Evolutionary conservation across 2,797 vertebrate genomes (phyloP).

Genomic region (Crocodylus rhombifer): DNA sequence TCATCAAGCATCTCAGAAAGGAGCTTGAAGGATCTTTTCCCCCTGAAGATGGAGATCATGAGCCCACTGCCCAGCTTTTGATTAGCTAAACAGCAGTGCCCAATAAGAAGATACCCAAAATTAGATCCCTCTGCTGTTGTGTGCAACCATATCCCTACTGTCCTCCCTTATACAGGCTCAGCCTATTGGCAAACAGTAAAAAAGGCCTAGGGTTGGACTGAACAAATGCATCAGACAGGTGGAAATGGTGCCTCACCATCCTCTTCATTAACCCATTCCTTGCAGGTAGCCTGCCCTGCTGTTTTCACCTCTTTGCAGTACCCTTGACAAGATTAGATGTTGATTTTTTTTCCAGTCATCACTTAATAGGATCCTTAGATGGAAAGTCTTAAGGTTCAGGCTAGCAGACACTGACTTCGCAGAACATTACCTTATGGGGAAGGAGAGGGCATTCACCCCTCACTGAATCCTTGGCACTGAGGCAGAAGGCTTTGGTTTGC

Average conservation of each 20-base stretch:
- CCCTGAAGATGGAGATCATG: fast-evolving
- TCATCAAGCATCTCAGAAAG: neutral
- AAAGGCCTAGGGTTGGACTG: conserved; percentile 51
- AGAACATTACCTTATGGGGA: neutral
- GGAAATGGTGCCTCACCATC: conserved; percentile 51
- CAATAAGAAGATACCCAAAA: neutral
- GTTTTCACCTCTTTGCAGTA: neutral
- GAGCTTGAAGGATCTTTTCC: neutral
- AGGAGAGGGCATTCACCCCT: neutral
- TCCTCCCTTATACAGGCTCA: conserved; percentile 24
- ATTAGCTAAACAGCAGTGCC: neutral
- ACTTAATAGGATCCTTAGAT: neutral
- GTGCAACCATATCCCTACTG: neutral
- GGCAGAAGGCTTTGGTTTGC: neutral
- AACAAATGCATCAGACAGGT: conserved; percentile 16
- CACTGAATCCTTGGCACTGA: fast-evolving
- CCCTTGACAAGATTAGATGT: neutral
- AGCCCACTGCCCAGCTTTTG: neutral
- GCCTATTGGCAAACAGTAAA: neutral
- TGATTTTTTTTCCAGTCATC: neutral
- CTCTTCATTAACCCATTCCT: conserved; percentile 42
- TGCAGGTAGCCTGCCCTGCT: neutral
- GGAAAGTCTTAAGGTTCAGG: neutral
- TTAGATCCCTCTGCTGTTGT: neutral
- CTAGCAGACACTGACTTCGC: neutral